phyloP scores from a whole-genome alignment of 2,797 vertebrate genomes.

The Cyclura pinguis region DNA sequence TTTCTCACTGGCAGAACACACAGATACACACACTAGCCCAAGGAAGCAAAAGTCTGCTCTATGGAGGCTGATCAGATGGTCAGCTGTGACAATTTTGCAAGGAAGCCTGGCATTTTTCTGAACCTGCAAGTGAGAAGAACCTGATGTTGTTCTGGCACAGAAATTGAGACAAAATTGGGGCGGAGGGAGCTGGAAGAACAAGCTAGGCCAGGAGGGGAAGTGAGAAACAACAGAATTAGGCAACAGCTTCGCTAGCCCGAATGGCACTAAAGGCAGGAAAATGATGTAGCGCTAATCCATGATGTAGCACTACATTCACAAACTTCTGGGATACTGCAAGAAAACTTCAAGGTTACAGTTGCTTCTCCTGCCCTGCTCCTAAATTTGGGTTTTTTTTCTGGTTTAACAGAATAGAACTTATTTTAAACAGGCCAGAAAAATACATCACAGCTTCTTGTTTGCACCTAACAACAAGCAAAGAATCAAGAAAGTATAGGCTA shows the following conservation, averaged over 20 bases:
- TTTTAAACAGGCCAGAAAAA: neutral
- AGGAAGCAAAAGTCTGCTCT: constrained; percentile 2
- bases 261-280: neutral
- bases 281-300: neutral
- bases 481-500: neutral
- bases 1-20: constrained; percentile 20
- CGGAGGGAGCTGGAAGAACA: neutral
- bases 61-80: neutral
- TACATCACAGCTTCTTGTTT: neutral
- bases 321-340: neutral
- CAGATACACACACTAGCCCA: neutral
- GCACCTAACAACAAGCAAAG: neutral
- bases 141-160: neutral
- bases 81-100: neutral
- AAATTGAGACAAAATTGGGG: neutral
- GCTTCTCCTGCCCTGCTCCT: neutral
- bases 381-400: neutral
- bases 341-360: neutral
- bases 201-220: neutral
- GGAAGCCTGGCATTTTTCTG: neutral
- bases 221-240: neutral
- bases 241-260: neutral
- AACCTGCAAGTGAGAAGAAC: neutral
- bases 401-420: neutral
- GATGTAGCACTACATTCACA: neutral